Conservation (phyloP, 2,797 vertebrate species). For the Amazona finschi region DNA sequence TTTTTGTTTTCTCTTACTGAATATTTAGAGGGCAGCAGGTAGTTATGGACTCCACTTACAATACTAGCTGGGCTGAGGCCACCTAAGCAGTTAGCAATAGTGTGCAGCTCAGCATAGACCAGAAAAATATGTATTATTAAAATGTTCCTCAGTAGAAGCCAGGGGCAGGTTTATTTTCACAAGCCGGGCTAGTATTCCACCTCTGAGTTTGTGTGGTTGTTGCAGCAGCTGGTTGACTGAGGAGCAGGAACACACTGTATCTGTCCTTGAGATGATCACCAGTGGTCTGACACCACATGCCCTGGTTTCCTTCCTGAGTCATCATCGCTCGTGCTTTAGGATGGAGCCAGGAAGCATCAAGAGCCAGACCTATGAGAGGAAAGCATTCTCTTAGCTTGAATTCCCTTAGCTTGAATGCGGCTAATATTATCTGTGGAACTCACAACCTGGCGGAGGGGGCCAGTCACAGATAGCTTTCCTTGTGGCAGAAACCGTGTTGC, state of each 20-base stretch:
- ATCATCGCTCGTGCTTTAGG: neutral
- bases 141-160: neutral
- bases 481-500: neutral
- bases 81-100: neutral
- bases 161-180: neutral
- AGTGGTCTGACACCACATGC: neutral
- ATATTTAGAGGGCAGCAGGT: neutral
- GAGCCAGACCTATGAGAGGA: neutral
- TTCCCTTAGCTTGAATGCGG: neutral
- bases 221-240: neutral
- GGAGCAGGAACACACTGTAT: neutral
- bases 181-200: neutral
- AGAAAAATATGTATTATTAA: neutral
- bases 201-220: neutral
- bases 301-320: neutral
- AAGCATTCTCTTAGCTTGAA: neutral
- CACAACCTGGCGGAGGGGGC: neutral
- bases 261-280: neutral
- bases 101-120: neutral
- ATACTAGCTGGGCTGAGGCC: neutral
- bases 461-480: conserved; percentile 1
- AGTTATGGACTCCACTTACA: neutral
- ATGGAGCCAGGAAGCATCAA: neutral
- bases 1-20: neutral
- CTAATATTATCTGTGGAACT: neutral